Percentiles rank a stretch among this genome's conserved stretches.
Evolutionary conservation across 2,888 invertebrate species (phyloP).

Genomic region (Sipha maydis): DNA sequence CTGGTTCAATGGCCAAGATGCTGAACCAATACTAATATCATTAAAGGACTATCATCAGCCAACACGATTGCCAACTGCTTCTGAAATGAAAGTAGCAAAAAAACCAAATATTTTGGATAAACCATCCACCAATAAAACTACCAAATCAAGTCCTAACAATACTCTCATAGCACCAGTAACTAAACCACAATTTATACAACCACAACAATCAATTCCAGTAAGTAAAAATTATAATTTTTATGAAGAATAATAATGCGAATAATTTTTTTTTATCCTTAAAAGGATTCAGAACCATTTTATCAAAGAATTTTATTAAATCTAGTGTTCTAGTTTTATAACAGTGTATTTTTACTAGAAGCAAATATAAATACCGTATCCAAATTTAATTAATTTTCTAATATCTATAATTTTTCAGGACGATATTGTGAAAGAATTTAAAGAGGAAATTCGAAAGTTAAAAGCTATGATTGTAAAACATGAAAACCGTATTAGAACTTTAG

Average conservation of each 20-base stretch:
- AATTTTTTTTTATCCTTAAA: no score
- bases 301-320: no score
- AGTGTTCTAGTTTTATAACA: no score
- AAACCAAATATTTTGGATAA: slow-evolving; percentile 85
- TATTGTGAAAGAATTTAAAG: slow-evolving; percentile 83
- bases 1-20: slow-evolving; percentile 89
- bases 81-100: slow-evolving; percentile 78
- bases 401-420: slow-evolving; percentile 72
- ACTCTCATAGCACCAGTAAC: slow-evolving; percentile 30
- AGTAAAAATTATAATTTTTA: slow-evolving; percentile 16
- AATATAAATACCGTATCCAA: no score
- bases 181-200: slow-evolving; percentile 49
- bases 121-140: slow-evolving; percentile 57
- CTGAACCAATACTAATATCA: slow-evolving; percentile 90
- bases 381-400: neutral
- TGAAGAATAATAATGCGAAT: no score
- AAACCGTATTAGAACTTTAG: slow-evolving; percentile 83
- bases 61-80: slow-evolving; percentile 68
- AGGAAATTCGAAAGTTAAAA: slow-evolving; percentile 90
- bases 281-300: no score
- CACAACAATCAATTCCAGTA: slow-evolving; percentile 59
- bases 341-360: no score
- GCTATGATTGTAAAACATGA: slow-evolving; percentile 95
- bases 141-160: slow-evolving; percentile 55
- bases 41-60: slow-evolving; percentile 82